Evolutionary conservation across 2,888 invertebrate genomes (phyloP).

Genomic region (Leucophenga maculata): DNA sequence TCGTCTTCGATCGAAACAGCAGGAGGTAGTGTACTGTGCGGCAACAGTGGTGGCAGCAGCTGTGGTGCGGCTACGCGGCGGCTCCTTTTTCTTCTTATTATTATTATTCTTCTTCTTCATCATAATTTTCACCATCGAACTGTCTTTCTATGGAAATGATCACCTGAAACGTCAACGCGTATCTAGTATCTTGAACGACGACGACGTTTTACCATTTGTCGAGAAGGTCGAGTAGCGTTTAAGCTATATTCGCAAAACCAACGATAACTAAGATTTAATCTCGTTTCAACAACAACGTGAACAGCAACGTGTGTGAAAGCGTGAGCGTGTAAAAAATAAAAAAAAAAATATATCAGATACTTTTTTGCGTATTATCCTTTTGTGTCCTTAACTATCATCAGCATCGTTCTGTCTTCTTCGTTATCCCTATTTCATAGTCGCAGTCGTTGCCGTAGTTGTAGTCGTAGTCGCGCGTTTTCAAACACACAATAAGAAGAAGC

Average conservation of each 20-base stretch:
- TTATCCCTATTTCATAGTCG: not conserved
- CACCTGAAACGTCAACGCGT: not conserved
- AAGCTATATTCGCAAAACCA: slow-evolving; percentile 11
- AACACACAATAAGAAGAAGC: not conserved
- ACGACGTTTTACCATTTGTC: not conserved
- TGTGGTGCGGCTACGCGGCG: slow-evolving; percentile 41
- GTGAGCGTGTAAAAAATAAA: not conserved
- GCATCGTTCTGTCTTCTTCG: not conserved
- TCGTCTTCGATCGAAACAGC: slow-evolving; percentile 52
- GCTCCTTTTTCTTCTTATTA: slow-evolving; percentile 27
- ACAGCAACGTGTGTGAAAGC: slow-evolving; percentile 5
- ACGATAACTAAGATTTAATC: slow-evolving; percentile 24
- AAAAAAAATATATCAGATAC: not conserved
- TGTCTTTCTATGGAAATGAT: not conserved
- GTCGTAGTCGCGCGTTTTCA: slow-evolving; percentile 15
- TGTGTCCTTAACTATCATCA: not conserved
- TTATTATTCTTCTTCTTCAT: slow-evolving; percentile 9
- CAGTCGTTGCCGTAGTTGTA: not conserved
- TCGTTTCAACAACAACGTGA: slow-evolving; percentile 17
- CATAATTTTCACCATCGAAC: not conserved
- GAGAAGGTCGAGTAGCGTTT: not conserved
- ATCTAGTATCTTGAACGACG: slow-evolving; percentile 17
- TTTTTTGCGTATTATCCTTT: not conserved
- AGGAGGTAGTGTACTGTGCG: slow-evolving; percentile 57
- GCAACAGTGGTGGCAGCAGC: slow-evolving; percentile 37